Evolutionary conservation across 2,888 invertebrate genomes (phyloP), one percentile per base, ranked within the genome.

Genomic region (Digitonthophagus gazella): DNA sequence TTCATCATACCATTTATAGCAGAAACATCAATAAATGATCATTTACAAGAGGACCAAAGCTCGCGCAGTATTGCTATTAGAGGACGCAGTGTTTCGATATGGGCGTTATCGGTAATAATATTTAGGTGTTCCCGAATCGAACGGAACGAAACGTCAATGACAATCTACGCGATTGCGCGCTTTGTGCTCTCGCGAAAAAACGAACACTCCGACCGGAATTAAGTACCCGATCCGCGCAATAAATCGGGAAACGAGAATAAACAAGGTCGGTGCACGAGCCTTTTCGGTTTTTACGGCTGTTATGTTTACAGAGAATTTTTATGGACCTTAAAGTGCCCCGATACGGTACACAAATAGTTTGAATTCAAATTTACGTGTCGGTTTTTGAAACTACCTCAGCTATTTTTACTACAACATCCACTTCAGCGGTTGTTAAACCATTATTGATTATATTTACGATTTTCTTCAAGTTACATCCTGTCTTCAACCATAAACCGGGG

Each of bases 221-320:
- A 44, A 44, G 28, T 44, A 3, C 28, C 28, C 28, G 28, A 44
- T 44, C 28, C 28, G 28, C 28, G 28, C 28, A 44, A 44, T 44
- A 44, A 44, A 44, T 44, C 28, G 28, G 28, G 28, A 44, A 44
- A 44, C 28, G 28, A 44, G 28, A 44, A 44, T 44, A 44, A 44
- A 44, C 28, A 44, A 44, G 28, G 28, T 44, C 28, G 28, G 28
- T 44, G 28, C 28, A 44, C 28, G 28, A 11, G 28, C 28, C 16
- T 65, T 64, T 65, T 54, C 28, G 44, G 54, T 65, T 65, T 65
- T 65, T 65, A 65, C 54, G 65, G 22, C 28, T 28, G 65, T 65
- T 65, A 54, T 65, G 65, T 65, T 65, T 65, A 65, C 65, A 54
- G 65, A 54, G 65, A 65, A 65, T 65, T 65, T 65, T 65, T 28